A percentile compares a stretch with the other conserved stretches of the same genome.
phyloP scores from a whole-genome alignment of 2,888 invertebrate species.

The Priocnemis perturbator region DNA sequence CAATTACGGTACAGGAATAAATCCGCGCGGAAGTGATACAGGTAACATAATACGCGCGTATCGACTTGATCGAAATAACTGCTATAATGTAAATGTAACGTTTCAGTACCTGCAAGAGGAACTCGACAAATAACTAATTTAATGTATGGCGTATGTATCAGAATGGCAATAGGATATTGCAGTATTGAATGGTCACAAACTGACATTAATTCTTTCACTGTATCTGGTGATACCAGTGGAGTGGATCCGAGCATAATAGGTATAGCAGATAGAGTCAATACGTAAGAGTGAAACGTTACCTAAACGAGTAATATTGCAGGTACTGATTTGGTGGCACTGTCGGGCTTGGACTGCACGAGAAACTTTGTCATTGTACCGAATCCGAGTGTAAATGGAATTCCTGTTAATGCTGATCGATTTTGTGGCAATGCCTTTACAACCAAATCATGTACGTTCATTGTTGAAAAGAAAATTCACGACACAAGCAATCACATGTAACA shows the following conservation, averaged over 20 bases:
- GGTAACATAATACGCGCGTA: neutral
- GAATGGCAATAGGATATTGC: conserved; percentile 84
- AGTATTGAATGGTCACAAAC: conserved; percentile 81
- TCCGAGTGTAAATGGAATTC: conserved; percentile 75
- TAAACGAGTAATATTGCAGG: conserved; percentile 58
- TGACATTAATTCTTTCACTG: conserved; percentile 82
- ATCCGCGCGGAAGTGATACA: conserved; percentile 73
- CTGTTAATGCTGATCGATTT: conserved; percentile 80
- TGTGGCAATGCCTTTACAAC: conserved; percentile 84
- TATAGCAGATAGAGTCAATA: conserved; percentile 19
- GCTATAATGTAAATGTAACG: conserved; percentile 1
- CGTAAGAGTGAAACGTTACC: neutral
- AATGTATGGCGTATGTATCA: conserved; percentile 87
- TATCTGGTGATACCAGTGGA: conserved; percentile 83
- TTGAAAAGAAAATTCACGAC: conserved; percentile 12
- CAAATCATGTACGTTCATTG: conserved; percentile 78
- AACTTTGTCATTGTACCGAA: conserved; percentile 87
- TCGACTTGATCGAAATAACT: neutral
- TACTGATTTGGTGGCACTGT: conserved; percentile 77
- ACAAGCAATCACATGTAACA: neutral
- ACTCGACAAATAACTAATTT: conserved; percentile 84
- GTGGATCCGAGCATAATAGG: conserved; percentile 76
- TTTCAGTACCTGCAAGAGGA: conserved; percentile 74
- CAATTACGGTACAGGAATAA: conserved; percentile 83
- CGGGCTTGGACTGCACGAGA: conserved; percentile 80